These are phyloP conservation scores for Cacoxenus indagator DNA, from an alignment of 2,888 invertebrate species.

Conservation along the genomic window DNA sequence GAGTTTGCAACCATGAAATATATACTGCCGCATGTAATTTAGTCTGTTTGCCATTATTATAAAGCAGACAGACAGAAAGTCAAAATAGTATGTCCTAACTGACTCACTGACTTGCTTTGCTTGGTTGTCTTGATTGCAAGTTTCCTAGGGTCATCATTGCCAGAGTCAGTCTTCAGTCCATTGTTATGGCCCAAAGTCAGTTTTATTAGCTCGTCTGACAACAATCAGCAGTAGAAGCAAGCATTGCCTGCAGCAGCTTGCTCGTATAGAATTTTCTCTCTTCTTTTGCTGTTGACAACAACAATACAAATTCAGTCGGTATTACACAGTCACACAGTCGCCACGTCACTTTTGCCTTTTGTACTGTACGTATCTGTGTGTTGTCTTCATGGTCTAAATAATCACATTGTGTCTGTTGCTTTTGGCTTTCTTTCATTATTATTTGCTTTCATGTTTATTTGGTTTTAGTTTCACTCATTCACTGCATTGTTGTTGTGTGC, in stretches of 20 bases:
- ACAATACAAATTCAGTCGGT: too few relatives aligned
- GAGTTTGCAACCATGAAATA: too few relatives aligned
- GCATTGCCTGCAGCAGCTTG: neutral
- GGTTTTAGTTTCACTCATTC: neutral
- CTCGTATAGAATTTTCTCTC: neutral
- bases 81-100: neutral
- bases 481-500: neutral
- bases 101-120: neutral
- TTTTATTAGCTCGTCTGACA: slow-evolving; percentile 7
- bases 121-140: slow-evolving; percentile 13
- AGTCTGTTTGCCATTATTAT: slow-evolving; percentile 4
- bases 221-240: neutral
- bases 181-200: slow-evolving; percentile 13
- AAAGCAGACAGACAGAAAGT: neutral
- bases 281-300: too few relatives aligned
- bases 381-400: slow-evolving; percentile 2
- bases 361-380: neutral
- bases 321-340: too few relatives aligned
- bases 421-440: neutral
- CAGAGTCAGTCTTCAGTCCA: too few relatives aligned
- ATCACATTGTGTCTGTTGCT: slow-evolving; percentile 6
- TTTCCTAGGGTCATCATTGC: neutral
- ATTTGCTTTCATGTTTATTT: neutral
- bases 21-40: neutral
- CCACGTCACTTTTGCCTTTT: neutral